A percentile compares a stretch with the other conserved stretches of the same genome.
phyloP scores from a whole-genome alignment of 2,888 invertebrate species.

The Ctenicera cuprea region DNA sequence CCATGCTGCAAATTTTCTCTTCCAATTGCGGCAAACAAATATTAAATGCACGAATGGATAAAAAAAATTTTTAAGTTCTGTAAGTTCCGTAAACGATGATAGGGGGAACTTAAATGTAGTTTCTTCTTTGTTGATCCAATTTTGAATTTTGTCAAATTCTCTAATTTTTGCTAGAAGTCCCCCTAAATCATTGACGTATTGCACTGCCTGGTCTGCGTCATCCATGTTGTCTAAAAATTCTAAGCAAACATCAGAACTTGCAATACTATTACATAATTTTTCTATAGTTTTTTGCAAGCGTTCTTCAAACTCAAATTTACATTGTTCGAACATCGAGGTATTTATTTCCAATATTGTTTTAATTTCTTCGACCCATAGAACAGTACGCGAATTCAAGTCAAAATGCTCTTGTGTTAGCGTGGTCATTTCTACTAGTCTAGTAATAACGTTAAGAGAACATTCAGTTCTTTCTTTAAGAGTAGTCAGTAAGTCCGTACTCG shows the following conservation, averaged over 20 bases:
- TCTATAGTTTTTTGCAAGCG: slow-evolving; percentile 81
- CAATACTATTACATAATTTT: slow-evolving; percentile 82
- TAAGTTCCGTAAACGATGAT: slow-evolving; percentile 85
- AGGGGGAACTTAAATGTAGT: slow-evolving; percentile 87
- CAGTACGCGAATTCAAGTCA: slow-evolving; percentile 85
- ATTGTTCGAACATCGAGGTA: slow-evolving; percentile 85
- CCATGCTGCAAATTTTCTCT: slow-evolving; percentile 89
- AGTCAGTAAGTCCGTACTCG: slow-evolving; percentile 83
- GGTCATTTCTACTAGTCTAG: slow-evolving; percentile 85
- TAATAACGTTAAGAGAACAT: slow-evolving; percentile 79
- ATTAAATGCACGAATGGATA: slow-evolving; percentile 83
- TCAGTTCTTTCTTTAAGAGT: slow-evolving; percentile 82
- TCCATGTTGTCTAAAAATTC: slow-evolving; percentile 90
- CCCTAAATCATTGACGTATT: slow-evolving; percentile 86
- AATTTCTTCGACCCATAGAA: slow-evolving; percentile 89
- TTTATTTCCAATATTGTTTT: slow-evolving; percentile 88
- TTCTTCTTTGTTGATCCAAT: slow-evolving; percentile 95
- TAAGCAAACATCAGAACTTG: slow-evolving; percentile 84
- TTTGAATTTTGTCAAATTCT: slow-evolving; percentile 84
- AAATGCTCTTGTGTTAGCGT: slow-evolving; percentile 85
- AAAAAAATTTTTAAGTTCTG: slow-evolving; percentile 83
- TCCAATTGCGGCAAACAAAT: slow-evolving; percentile 84
- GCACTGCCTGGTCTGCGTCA: slow-evolving; percentile 83
- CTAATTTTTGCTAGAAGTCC: slow-evolving; percentile 85
- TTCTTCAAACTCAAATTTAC: slow-evolving; percentile 91